Percentiles rank a stretch among this genome's conserved stretches.
phyloP scores from a whole-genome alignment of 1,140 invertebrate species.

The Lepidurus packardi region DNA sequence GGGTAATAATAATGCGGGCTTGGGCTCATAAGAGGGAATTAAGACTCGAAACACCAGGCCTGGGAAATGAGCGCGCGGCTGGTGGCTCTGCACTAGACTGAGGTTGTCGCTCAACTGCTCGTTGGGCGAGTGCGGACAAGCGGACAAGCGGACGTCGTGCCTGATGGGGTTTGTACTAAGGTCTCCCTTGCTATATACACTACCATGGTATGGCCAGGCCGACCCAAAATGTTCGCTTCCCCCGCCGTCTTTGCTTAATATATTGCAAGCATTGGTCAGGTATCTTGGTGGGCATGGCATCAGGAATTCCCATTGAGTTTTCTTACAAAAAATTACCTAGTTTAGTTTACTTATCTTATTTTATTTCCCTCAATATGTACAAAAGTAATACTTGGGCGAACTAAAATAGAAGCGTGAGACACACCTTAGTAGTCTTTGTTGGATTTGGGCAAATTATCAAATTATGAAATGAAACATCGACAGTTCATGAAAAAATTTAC shows the following conservation, averaged over 20 bases:
- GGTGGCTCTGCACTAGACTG: not conserved
- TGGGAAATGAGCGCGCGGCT: not conserved
- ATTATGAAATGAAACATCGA: not conserved
- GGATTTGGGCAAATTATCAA: too few species aligned
- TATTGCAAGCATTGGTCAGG: constrained; percentile 13
- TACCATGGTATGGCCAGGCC: not conserved
- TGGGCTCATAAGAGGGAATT: too few species aligned
- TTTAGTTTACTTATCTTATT: too few species aligned
- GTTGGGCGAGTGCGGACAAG: not conserved
- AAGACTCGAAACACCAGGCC: not conserved
- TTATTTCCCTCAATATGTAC: too few species aligned
- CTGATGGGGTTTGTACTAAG: not conserved
- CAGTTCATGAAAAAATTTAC: not conserved
- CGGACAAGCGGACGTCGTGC: constrained; percentile 5
- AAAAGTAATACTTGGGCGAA: too few species aligned
- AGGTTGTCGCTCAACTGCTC: constrained; percentile 18
- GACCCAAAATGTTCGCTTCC: not conserved
- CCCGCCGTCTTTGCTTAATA: not conserved
- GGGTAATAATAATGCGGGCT: too few species aligned
- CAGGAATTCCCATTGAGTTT: too few species aligned
- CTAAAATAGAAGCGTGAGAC: too few species aligned
- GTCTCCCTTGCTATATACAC: not conserved
- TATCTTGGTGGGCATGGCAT: not conserved
- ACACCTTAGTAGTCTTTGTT: too few species aligned
- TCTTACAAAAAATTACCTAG: too few species aligned